A percentile compares a stretch with the other conserved stretches of the same genome.
phyloP scores from a whole-genome alignment of 2,797 vertebrate genomes.

The Potorous gilbertii region DNA sequence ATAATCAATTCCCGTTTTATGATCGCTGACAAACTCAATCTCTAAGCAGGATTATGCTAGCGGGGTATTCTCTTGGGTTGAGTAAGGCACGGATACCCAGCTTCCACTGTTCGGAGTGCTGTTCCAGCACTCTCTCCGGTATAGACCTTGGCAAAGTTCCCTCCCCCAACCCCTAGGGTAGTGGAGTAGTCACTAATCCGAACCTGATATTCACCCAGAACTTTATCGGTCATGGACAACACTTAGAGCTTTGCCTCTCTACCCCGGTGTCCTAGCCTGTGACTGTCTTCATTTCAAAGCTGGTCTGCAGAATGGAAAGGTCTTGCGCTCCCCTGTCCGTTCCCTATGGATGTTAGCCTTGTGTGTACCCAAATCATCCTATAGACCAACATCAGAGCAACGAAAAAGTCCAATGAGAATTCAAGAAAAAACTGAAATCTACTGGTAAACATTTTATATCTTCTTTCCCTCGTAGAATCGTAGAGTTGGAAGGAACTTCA shows the following conservation, averaged over 20 bases:
- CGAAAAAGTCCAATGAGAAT: constrained; percentile 42
- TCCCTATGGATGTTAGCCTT: background rate
- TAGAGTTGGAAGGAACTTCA: background rate
- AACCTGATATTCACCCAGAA: constrained; percentile 77
- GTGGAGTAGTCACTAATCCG: constrained; percentile 74
- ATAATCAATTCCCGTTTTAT: constrained; percentile 88
- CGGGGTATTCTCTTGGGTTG: constrained; percentile 44
- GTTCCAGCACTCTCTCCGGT: background rate
- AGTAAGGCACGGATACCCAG: constrained; percentile 45
- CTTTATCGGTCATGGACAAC: constrained; percentile 58
- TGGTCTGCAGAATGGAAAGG: constrained; percentile 45
- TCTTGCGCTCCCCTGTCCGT: background rate
- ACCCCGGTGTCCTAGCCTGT: background rate
- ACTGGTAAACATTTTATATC: background rate
- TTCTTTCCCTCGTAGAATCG: background rate
- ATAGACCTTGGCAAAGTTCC: constrained; percentile 63
- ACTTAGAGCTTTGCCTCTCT: constrained; percentile 54
- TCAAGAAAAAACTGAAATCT: background rate
- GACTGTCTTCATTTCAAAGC: constrained; percentile 57
- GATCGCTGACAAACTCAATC: constrained; percentile 86
- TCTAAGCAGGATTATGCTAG: constrained; percentile 67
- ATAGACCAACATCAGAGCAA: constrained; percentile 65
- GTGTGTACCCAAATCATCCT: constrained; percentile 58
- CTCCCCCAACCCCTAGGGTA: constrained; percentile 58
- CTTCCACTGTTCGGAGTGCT: constrained; percentile 55